These are phyloP conservation scores for Chrysochloris asiatica DNA, from an alignment of 2,113 vertebrate species.

Conservation along the genomic window DNA sequence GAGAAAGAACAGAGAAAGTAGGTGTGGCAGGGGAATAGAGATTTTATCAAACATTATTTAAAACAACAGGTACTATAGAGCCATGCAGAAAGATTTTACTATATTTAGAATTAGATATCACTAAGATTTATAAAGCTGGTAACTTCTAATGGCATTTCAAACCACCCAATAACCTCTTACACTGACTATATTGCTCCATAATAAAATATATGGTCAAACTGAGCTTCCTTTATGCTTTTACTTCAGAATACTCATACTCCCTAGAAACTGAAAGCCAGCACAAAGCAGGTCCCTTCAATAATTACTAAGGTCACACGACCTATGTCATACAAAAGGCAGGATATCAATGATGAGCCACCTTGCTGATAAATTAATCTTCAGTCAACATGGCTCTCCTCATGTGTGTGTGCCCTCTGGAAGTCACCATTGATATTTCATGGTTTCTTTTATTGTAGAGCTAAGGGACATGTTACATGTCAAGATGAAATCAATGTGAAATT, in stretches of 20 bases:
- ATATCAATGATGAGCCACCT: constrained; percentile 36
- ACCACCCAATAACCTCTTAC: not conserved
- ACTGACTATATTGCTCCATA: not conserved
- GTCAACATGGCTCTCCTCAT: constrained; percentile 32
- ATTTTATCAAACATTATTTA: not conserved
- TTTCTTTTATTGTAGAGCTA: constrained; percentile 70
- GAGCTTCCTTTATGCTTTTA: not conserved
- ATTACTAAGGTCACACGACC: constrained; percentile 52
- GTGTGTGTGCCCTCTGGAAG: constrained; percentile 63
- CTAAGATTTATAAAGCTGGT: not conserved
- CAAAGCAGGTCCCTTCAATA: constrained; percentile 37
- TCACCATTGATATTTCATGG: constrained; percentile 65
- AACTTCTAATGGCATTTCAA: not conserved
- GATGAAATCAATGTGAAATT: constrained; percentile 76
- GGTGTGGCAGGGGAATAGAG: not conserved
- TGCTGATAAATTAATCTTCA: constrained; percentile 73
- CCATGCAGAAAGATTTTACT: not conserved
- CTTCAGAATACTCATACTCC: constrained; percentile 11
- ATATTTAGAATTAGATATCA: constrained; percentile 40
- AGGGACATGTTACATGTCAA: constrained; percentile 65
- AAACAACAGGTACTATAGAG: not conserved
- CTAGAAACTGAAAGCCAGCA: constrained; percentile 37
- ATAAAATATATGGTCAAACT: constrained; percentile 12
- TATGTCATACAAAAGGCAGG: not conserved
- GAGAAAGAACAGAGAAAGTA: not conserved